Conservation (phyloP, 2,113 vertebrate species). For the Scolopax mira region DNA sequence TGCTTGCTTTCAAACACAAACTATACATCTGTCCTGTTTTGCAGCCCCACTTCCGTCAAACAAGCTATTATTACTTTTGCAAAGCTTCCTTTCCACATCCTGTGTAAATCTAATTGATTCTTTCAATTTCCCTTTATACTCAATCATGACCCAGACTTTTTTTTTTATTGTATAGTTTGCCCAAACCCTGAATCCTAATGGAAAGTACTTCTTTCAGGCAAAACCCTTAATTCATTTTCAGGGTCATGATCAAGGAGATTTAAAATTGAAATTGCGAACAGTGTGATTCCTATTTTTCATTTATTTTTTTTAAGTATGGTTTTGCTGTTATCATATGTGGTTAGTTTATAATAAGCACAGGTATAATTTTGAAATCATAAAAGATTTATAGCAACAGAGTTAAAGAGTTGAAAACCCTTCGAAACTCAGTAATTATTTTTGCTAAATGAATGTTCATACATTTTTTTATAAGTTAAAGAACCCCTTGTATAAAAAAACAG, state of each 20-base stretch:
- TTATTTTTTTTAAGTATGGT: neutral
- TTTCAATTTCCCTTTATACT: neutral
- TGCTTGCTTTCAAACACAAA: neutral
- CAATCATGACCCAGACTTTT: neutral
- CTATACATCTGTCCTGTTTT: neutral
- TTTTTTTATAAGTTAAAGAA: neutral
- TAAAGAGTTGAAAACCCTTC: neutral
- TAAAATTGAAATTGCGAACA: neutral
- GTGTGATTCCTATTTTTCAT: neutral
- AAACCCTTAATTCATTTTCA: neutral
- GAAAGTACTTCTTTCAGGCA: neutral
- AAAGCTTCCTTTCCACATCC: neutral
- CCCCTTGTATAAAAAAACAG: neutral
- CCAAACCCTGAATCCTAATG: neutral
- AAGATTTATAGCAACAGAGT: neutral
- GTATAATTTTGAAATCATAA: neutral
- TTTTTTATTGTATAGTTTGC: neutral
- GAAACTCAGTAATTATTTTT: neutral
- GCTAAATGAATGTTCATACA: neutral
- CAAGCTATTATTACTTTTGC: neutral
- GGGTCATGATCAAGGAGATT: neutral
- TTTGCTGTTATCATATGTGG: neutral
- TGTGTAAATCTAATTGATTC: neutral
- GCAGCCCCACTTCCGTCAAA: neutral
- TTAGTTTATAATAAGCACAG: neutral